Evolutionary conservation across 1,140 invertebrate species (phyloP).

Genomic region (Drusus annulatus): DNA sequence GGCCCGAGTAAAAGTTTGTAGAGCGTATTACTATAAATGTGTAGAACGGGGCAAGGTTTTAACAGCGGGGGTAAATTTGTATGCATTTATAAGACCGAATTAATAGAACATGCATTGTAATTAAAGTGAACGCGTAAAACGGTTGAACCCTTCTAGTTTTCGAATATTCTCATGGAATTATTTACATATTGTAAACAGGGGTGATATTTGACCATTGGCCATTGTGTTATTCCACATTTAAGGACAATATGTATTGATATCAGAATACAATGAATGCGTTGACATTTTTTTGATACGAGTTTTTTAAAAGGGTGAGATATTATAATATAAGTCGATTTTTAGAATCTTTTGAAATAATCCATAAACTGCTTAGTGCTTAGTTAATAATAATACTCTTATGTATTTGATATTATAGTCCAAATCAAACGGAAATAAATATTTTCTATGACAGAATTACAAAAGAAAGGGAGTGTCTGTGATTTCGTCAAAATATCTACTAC

Average conservation of each 20-base stretch:
- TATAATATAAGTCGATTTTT: too few species aligned
- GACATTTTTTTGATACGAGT: neutral
- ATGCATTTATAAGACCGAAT: conserved; percentile 19
- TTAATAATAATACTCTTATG: too few species aligned
- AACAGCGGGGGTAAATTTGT: conserved; percentile 25
- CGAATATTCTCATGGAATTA: conserved; percentile 26
- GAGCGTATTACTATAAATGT: neutral
- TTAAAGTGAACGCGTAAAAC: conserved; percentile 31
- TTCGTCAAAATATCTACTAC: too few species aligned
- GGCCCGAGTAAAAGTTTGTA: neutral
- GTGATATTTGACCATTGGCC: conserved; percentile 28
- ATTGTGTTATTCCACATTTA: conserved; percentile 27
- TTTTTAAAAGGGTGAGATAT: neutral
- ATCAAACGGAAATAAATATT: too few species aligned
- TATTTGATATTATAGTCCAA: too few species aligned
- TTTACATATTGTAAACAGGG: conserved; percentile 16
- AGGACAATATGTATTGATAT: conserved; percentile 34
- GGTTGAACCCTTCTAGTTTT: conserved; percentile 31
- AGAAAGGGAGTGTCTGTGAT: too few species aligned
- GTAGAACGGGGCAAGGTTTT: neutral
- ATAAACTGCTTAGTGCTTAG: too few species aligned
- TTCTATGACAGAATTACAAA: too few species aligned
- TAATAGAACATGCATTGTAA: conserved; percentile 27
- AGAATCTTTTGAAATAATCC: too few species aligned
- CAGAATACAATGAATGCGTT: conserved; percentile 19